phyloP scores from a whole-genome alignment of 2,888 invertebrate genomes.

The Erebia palarica region DNA sequence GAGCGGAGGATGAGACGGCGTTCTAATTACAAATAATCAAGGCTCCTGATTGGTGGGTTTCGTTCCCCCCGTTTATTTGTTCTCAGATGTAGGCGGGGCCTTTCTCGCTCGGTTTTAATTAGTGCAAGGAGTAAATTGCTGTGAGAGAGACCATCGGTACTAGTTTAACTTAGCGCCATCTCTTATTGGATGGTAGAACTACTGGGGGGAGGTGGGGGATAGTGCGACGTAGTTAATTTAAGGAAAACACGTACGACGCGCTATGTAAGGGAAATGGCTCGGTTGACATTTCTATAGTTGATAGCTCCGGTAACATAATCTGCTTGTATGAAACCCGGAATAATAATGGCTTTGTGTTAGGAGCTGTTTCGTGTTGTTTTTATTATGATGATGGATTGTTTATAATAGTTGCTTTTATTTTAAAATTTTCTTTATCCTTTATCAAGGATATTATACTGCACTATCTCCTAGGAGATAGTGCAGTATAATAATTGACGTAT shows the following conservation, averaged over 20 bases:
- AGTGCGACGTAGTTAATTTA: slow-evolving; percentile 78
- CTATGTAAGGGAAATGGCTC: slow-evolving; percentile 75
- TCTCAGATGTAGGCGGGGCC: slow-evolving; percentile 75
- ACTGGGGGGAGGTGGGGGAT: slow-evolving; percentile 66
- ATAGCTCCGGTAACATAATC: slow-evolving; percentile 65
- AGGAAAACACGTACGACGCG: slow-evolving; percentile 76
- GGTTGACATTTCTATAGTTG: slow-evolving; percentile 74
- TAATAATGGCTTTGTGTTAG: slow-evolving; percentile 43
- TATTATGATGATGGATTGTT: slow-evolving; percentile 22
- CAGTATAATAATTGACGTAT: too few species aligned
- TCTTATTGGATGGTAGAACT: slow-evolving; percentile 78
- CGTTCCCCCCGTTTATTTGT: slow-evolving; percentile 78
- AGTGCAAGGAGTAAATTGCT: slow-evolving; percentile 83
- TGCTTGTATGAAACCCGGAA: slow-evolving; percentile 49
- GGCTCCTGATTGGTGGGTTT: slow-evolving; percentile 70
- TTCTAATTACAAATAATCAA: slow-evolving; percentile 84
- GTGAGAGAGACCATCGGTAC: slow-evolving; percentile 70
- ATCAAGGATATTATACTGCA: too few species aligned
- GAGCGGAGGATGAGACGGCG: slow-evolving; percentile 69
- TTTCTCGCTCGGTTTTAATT: slow-evolving; percentile 81
- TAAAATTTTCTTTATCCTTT: not conserved
- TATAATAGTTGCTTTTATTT: not conserved
- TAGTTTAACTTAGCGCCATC: slow-evolving; percentile 76
- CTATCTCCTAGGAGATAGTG: too few species aligned
- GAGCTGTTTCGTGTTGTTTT: slow-evolving; percentile 34